These are phyloP conservation scores for Ophioderma brevispina DNA, from an alignment of 35 echinoderm and acorn worm species.

Conservation along the genomic window DNA sequence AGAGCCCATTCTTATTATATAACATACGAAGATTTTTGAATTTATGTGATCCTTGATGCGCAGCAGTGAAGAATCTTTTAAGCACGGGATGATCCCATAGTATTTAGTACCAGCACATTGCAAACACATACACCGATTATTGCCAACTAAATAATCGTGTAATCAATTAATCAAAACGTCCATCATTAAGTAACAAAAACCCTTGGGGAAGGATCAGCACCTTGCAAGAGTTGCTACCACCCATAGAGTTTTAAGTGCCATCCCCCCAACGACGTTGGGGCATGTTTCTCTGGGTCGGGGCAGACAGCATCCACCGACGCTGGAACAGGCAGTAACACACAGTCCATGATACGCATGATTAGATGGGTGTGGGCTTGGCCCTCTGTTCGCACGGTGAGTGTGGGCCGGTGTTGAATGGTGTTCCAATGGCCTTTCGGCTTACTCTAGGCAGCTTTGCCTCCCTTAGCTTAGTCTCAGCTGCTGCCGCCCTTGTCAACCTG, in stretches of 20 bases:
- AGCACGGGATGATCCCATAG: no score
- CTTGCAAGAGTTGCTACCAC: slow-evolving; percentile 41
- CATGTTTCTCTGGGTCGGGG: slow-evolving; percentile 63
- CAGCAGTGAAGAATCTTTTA: no score
- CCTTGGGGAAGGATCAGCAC: background rate
- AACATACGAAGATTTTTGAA: no score
- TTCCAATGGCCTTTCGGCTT: slow-evolving; percentile 86
- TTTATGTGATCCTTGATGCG: no score
- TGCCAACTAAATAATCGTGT: no score
- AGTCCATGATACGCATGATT: slow-evolving; percentile 99
- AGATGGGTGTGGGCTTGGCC: slow-evolving; percentile 95
- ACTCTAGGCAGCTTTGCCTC: slow-evolving; percentile 87
- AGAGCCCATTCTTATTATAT: no score
- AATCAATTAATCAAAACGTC: no score
- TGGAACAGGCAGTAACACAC: slow-evolving; percentile 81
- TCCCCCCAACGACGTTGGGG: slow-evolving; percentile 72
- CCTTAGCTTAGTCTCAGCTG: slow-evolving; percentile 72
- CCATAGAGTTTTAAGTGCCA: slow-evolving; percentile 82
- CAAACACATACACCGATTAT: no score
- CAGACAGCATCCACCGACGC: slow-evolving; percentile 24
- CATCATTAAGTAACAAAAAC: no score
- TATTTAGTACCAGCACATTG: no score
- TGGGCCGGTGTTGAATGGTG: slow-evolving; percentile 93
- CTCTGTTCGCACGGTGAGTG: slow-evolving; percentile 81
- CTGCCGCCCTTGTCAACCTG: slow-evolving; percentile 75